phyloP scores from a whole-genome alignment of 2,888 invertebrate genomes.

The Camponotus fellah region DNA sequence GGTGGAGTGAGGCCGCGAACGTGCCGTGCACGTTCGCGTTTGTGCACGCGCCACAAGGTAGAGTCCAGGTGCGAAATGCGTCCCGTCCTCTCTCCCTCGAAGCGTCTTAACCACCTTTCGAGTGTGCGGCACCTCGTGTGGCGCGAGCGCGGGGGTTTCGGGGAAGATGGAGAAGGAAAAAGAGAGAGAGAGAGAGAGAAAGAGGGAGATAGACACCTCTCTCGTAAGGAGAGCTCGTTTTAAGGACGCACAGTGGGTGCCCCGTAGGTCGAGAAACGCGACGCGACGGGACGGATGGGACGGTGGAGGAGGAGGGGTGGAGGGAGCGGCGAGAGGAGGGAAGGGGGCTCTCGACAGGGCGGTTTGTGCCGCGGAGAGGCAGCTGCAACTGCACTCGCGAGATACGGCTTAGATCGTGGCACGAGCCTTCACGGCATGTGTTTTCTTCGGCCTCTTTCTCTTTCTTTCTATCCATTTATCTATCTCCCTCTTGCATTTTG shows the following conservation, averaged over 20 bases:
- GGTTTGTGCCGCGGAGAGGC: slow-evolving; percentile 74
- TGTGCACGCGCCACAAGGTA: slow-evolving; percentile 58
- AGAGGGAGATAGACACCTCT: not conserved
- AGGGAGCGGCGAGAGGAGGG: slow-evolving; percentile 3
- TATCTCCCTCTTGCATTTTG: slow-evolving; percentile 60
- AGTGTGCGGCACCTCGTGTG: slow-evolving; percentile 45
- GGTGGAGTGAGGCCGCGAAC: not conserved
- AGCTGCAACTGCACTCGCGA: slow-evolving; percentile 78
- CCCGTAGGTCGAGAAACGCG: slow-evolving; percentile 52
- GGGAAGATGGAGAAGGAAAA: slow-evolving; percentile 36
- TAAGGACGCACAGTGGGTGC: slow-evolving; percentile 64
- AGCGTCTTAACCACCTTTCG: slow-evolving; percentile 42
- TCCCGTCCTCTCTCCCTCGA: slow-evolving; percentile 54
- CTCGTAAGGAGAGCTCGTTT: slow-evolving; percentile 61
- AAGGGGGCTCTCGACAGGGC: slow-evolving; percentile 44
- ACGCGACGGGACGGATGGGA: slow-evolving; percentile 39
- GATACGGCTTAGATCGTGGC: slow-evolving; percentile 83
- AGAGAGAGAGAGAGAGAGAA: not conserved
- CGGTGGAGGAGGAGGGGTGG: slow-evolving; percentile 8
- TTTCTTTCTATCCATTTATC: slow-evolving; percentile 18
- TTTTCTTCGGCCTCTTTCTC: slow-evolving; percentile 75
- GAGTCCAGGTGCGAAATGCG: slow-evolving; percentile 74
- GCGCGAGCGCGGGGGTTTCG: slow-evolving; percentile 40
- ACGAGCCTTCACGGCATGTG: slow-evolving; percentile 84
- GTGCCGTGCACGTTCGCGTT: slow-evolving; percentile 61